Evolutionary conservation across 2,888 invertebrate species (phyloP).

Genomic region (Archips xylosteana): DNA sequence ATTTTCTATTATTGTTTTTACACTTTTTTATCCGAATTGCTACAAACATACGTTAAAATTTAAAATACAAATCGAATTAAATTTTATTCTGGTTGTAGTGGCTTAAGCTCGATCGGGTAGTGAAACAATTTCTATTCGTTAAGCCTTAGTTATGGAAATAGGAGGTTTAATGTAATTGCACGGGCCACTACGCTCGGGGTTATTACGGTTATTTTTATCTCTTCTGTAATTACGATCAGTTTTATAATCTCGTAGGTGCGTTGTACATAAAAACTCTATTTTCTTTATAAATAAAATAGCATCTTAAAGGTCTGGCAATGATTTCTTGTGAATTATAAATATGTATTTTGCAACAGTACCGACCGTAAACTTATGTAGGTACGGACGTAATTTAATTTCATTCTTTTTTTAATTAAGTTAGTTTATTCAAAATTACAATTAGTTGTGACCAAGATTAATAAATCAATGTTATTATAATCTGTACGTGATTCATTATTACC

Average conservation of each 20-base stretch:
- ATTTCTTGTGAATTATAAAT: too few relatives aligned
- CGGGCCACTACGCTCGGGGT: conserved; percentile 18
- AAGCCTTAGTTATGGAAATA: conserved; percentile 35
- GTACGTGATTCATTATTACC: too few relatives aligned
- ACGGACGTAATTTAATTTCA: too few relatives aligned
- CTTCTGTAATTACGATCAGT: conserved; percentile 18
- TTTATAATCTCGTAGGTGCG: background rate
- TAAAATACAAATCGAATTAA: background rate
- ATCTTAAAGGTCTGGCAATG: too few relatives aligned
- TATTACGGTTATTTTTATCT: conserved; percentile 22
- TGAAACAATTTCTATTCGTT: conserved; percentile 27
- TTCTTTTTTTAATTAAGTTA: too few relatives aligned
- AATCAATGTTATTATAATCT: too few relatives aligned
- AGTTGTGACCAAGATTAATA: too few relatives aligned
- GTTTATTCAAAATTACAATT: too few relatives aligned
- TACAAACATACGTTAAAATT: background rate
- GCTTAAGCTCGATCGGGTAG: background rate
- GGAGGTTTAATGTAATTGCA: conserved; percentile 21
- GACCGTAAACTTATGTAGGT: too few relatives aligned
- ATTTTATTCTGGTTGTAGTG: background rate
- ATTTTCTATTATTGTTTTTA: conserved; percentile 3
- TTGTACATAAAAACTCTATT: background rate
- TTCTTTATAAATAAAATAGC: background rate
- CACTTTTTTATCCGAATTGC: background rate
- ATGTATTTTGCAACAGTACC: too few relatives aligned